Conservation (phyloP, 2,888 invertebrate genomes). For the Xestobium rufovillosum region DNA sequence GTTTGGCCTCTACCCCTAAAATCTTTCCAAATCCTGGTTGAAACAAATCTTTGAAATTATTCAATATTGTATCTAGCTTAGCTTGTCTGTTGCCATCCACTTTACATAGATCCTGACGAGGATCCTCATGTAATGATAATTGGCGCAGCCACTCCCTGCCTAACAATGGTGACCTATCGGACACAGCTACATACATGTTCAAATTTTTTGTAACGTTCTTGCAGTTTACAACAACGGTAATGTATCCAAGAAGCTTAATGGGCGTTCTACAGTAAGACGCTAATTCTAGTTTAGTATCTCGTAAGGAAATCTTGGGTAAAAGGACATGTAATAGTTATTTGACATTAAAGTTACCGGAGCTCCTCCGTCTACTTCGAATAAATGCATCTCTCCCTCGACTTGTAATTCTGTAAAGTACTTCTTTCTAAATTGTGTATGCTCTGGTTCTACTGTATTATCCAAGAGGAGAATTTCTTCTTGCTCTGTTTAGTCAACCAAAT, state of each 20-base stretch:
- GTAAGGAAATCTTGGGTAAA: background rate
- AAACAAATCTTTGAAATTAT: slow-evolving; percentile 12
- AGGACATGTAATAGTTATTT: background rate
- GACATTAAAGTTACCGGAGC: background rate
- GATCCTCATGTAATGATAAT: slow-evolving; percentile 21
- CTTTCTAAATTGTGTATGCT: background rate
- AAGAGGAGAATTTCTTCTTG: too few relatives aligned
- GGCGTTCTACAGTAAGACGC: slow-evolving; percentile 18
- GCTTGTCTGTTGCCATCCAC: slow-evolving; percentile 10
- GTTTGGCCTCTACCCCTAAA: slow-evolving; percentile 12
- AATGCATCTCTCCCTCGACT: background rate
- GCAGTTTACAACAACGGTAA: slow-evolving; percentile 12
- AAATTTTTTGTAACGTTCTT: slow-evolving; percentile 11
- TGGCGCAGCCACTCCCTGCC: slow-evolving; percentile 26
- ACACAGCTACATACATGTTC: slow-evolving; percentile 22
- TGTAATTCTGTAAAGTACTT: background rate
- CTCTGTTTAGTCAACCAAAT: background rate
- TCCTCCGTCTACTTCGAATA: background rate
- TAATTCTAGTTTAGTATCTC: background rate
- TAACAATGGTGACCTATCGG: slow-evolving; percentile 22
- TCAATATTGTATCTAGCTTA: too few relatives aligned
- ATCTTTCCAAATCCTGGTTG: slow-evolving; percentile 14
- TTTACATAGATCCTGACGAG: too few relatives aligned
- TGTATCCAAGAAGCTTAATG: slow-evolving; percentile 17
- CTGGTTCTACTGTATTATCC: too few relatives aligned